phyloP scores from a whole-genome alignment of 2,888 invertebrate genomes.

The Spilosoma lubricipeda region DNA sequence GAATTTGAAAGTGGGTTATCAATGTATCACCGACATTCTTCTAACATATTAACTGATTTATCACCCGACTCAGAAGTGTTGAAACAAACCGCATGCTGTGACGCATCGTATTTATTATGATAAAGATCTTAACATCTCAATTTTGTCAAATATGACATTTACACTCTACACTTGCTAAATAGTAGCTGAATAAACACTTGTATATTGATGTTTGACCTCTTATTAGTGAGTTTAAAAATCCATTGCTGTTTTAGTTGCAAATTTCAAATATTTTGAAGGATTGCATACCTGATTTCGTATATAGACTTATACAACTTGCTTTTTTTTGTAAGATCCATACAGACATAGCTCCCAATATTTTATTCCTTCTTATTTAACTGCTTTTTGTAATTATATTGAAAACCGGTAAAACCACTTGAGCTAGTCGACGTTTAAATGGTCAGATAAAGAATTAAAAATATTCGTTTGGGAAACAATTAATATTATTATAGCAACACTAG shows the following conservation, averaged over 20 bases:
- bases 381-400: background rate
- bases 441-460: background rate
- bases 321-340: background rate
- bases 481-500: background rate
- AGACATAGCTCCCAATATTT: background rate
- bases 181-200: background rate
- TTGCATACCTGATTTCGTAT: background rate
- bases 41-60: constrained; percentile 33
- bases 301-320: background rate
- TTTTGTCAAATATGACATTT: background rate
- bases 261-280: background rate
- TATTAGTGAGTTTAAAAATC: background rate
- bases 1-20: constrained; percentile 18
- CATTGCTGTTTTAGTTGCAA: background rate
- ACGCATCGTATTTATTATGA: constrained; percentile 30
- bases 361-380: background rate
- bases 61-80: constrained; percentile 34
- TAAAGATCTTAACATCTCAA: constrained; percentile 18
- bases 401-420: background rate
- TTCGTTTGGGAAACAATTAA: background rate
- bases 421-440: background rate
- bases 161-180: background rate
- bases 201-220: background rate
- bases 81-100: constrained; percentile 32
- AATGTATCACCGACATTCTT: constrained; percentile 46